Conservation (phyloP, 1,140 invertebrate genomes). For the Anthonomus grandis region DNA sequence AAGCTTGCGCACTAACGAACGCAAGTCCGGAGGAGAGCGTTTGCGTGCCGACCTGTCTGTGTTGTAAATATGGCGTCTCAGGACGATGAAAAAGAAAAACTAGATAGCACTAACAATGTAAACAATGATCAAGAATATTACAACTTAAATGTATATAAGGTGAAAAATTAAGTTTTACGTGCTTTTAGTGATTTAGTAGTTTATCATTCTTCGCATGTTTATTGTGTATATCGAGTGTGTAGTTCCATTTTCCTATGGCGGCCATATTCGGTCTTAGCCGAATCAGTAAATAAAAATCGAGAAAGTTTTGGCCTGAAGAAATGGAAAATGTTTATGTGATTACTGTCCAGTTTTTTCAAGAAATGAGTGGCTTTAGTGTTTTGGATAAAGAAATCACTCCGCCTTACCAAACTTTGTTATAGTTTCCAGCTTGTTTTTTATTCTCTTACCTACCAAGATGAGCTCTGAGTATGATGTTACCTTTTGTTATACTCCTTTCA, state of each 20-base stretch:
- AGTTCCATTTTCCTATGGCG: slow-evolving; percentile 43
- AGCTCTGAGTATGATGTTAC: slow-evolving; percentile 34
- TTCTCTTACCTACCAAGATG: slow-evolving; percentile 40
- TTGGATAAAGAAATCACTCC: not conserved
- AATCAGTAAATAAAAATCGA: slow-evolving; percentile 13
- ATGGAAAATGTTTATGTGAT: slow-evolving; percentile 9
- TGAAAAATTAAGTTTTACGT: slow-evolving; percentile 42
- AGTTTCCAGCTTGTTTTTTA: slow-evolving; percentile 35
- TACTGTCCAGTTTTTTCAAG: slow-evolving; percentile 2
- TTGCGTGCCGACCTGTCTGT: slow-evolving; percentile 42
- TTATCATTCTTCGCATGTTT: slow-evolving; percentile 43
- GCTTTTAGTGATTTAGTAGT: slow-evolving; percentile 41
- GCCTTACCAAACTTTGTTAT: slow-evolving; percentile 7
- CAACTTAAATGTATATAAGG: slow-evolving; percentile 45
- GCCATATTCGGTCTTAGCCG: slow-evolving; percentile 43
- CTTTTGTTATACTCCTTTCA: slow-evolving; percentile 38
- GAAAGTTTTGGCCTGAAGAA: slow-evolving; percentile 9
- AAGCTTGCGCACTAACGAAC: too few species aligned
- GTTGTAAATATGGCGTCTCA: slow-evolving; percentile 48
- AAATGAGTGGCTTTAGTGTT: slow-evolving; percentile 6
- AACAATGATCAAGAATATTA: slow-evolving; percentile 43
- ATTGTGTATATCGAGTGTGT: slow-evolving; percentile 38
- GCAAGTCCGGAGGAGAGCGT: too few species aligned
- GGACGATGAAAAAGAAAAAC: slow-evolving; percentile 46
- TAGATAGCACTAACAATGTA: slow-evolving; percentile 39